Evolutionary conservation across 2,888 invertebrate genomes (phyloP).

Genomic region (Stratiomys singularior): DNA sequence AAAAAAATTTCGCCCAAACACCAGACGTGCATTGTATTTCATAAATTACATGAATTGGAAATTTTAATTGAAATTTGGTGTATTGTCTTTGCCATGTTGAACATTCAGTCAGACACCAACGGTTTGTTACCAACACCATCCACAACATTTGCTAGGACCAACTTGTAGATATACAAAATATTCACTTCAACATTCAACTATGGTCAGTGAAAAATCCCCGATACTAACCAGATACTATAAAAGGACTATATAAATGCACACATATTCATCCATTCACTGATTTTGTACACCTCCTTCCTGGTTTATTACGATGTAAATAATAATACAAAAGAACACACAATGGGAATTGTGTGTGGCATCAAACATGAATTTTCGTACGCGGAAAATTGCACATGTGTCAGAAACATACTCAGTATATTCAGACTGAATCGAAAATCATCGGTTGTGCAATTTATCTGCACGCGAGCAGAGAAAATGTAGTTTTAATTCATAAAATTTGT

Average conservation of each 20-base stretch:
- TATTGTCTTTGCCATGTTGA: not conserved
- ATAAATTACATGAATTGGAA: slow-evolving; percentile 44
- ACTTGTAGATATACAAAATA: slow-evolving; percentile 1
- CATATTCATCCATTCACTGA: too few species aligned
- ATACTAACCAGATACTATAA: too few species aligned
- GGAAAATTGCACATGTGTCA: slow-evolving; percentile 8
- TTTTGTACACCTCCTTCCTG: not conserved
- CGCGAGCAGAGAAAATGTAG: too few species aligned
- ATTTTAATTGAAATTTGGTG: slow-evolving; percentile 42
- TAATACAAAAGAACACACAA: not conserved
- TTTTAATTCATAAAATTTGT: too few species aligned
- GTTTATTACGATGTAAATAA: slow-evolving; percentile 35
- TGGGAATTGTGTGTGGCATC: not conserved
- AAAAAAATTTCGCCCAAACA: too few species aligned
- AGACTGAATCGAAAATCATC: slow-evolving; percentile 5
- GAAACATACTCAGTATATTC: not conserved
- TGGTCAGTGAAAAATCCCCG: too few species aligned
- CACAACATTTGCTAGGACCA: too few species aligned
- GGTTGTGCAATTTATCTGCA: not conserved
- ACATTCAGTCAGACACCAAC: not conserved
- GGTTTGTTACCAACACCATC: not conserved
- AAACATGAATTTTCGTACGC: not conserved
- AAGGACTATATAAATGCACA: not conserved
- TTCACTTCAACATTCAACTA: not conserved
- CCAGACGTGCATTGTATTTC: slow-evolving; percentile 14